Evolutionary conservation across 2,113 vertebrate genomes (phyloP), one percentile per base, ranked within the genome.

Genomic region (Lota lota): DNA sequence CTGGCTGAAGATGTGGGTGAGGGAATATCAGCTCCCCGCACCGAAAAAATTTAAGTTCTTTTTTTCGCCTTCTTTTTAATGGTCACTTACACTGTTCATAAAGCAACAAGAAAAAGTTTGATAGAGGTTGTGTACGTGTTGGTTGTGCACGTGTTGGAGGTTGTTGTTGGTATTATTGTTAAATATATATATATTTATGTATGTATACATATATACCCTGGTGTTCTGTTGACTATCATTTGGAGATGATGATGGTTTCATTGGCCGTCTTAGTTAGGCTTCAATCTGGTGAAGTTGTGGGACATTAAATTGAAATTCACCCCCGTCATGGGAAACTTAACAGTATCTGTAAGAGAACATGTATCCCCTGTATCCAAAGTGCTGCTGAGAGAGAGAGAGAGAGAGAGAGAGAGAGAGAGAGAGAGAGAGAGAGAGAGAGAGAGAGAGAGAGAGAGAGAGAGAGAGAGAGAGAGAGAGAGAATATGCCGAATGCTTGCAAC

Each of bases 401-500:
- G 20, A 7, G 16, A 22, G 57, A 21, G 2, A 18, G n/a, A 59
- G n/a, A 79, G 80, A 82, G 86, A 85, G 77, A 90, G 87, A 80
- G 84, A 83, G 81, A 85, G 85, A 83, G 78, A 85, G 80, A 88
- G 85, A 87, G 86, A 88, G 84, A 22, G 10, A 33, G 2, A 2
- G 14, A 22, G 14, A 61, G 59, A 61, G 20, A 7, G 24, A 16
- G 19, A 59, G 10, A 18, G n/a, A 59, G n/a, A 79, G 80, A 82
- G 85, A 85, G 77, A 90, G 87, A 81, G 84, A 83, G 81, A 85
- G 85, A 83, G 78, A 84, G 79, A 88, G 85, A 87, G 86, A 90
- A 6, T 88, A 86, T 47, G 40, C 83, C 81, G 81, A 81, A 85
- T 78, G 80, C 75, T 17, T 50, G 67, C 77, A 61, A 84, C 82